Percentiles rank a stretch among this genome's conserved stretches.
phyloP scores from a whole-genome alignment of 2,797 vertebrate genomes.

The Sebastes hopkinsi region DNA sequence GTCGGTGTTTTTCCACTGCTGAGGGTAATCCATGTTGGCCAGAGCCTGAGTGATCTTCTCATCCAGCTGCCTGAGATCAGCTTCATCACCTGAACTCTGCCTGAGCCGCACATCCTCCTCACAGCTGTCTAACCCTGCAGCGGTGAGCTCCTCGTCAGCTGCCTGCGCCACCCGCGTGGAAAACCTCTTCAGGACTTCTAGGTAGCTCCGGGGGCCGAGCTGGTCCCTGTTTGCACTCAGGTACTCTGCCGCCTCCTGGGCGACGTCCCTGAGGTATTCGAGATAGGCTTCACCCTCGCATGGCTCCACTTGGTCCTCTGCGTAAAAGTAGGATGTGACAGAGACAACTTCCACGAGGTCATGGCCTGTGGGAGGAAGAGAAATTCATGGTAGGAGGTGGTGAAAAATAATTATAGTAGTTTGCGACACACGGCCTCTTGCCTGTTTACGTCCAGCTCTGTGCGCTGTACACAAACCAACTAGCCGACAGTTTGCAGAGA shows the following conservation, averaged over 20 bases:
- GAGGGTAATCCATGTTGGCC: constrained; percentile 82
- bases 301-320: constrained; percentile 23
- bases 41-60: constrained; percentile 81
- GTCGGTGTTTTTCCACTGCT: constrained; percentile 80
- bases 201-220: constrained; percentile 76
- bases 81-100: background rate
- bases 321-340: constrained; percentile 59
- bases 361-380: constrained; percentile 66
- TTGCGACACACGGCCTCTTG: no score
- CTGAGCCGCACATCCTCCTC: constrained; percentile 6
- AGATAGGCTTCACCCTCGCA: constrained; percentile 62
- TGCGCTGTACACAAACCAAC: no score
- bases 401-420: no score
- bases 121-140: background rate
- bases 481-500: no score
- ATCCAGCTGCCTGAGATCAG: constrained; percentile 61
- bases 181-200: constrained; percentile 81
- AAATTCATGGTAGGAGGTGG: background rate
- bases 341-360: constrained; percentile 68
- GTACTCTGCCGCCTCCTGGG: constrained; percentile 82
- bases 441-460: no score
- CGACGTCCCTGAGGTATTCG: constrained; percentile 80
- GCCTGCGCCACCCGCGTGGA: background rate
- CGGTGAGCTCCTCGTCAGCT: constrained; percentile 9
- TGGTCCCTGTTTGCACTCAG: constrained; percentile 72